phyloP scores from a whole-genome alignment of 2,797 vertebrate species.

The Onychomys torridus region DNA sequence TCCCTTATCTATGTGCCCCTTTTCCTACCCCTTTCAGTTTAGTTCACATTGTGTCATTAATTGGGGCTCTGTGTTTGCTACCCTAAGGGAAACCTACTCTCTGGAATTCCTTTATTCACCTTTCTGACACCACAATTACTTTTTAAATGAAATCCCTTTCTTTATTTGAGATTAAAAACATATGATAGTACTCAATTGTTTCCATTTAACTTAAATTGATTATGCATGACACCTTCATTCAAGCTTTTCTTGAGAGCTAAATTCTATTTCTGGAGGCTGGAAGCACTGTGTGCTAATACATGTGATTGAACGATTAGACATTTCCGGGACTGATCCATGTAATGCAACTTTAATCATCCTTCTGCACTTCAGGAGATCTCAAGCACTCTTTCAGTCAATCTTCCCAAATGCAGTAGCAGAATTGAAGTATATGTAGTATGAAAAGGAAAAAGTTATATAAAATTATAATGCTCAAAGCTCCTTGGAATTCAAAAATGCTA shows the following conservation, averaged over 20 bases:
- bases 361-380: neutral
- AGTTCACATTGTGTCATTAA: neutral
- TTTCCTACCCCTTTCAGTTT: neutral
- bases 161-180: neutral
- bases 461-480: neutral
- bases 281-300: conserved; percentile 6
- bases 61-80: neutral
- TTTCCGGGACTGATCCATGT: neutral
- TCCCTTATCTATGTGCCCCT: rapidly evolving
- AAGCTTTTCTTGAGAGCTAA: neutral
- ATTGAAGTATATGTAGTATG: neutral
- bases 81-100: neutral
- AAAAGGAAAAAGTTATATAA: neutral
- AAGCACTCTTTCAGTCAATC: neutral
- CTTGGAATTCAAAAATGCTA: neutral
- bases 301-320: neutral
- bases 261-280: neutral
- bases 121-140: neutral
- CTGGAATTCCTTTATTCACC: rapidly evolving
- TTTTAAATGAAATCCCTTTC: neutral
- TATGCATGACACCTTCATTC: neutral
- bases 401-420: neutral
- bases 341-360: conserved; percentile 10
- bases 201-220: neutral
- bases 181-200: neutral